A percentile compares a stretch with the other conserved stretches of the same genome.
phyloP scores from a whole-genome alignment of 2,797 vertebrate species.

The Orestias chungarensis region DNA sequence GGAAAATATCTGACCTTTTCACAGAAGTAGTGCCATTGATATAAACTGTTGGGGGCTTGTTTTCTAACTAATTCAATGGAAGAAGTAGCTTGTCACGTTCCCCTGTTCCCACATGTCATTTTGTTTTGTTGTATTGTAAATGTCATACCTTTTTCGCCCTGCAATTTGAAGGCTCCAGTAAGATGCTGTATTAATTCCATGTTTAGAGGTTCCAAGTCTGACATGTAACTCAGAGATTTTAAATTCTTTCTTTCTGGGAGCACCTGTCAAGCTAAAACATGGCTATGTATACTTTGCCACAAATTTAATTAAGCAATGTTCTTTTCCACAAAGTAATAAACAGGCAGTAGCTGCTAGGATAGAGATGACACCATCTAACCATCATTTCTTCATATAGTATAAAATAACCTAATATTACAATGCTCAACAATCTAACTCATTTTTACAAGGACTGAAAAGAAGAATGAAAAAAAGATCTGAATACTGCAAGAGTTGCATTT shows the following conservation, averaged over 20 bases:
- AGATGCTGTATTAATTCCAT: background rate
- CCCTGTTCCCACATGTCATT: too few species aligned
- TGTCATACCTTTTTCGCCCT: background rate
- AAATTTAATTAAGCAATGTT: background rate
- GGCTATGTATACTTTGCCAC: background rate
- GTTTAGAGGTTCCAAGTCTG: background rate
- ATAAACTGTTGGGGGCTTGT: background rate
- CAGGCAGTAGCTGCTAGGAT: background rate
- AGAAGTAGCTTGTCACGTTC: background rate
- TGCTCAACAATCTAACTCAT: background rate
- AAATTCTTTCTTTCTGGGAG: background rate
- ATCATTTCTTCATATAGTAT: background rate
- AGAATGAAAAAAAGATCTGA: background rate
- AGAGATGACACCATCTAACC: background rate
- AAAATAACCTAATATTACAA: background rate
- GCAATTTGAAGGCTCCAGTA: background rate
- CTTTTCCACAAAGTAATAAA: background rate
- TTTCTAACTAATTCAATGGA: background rate
- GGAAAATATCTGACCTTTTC: slow-evolving; percentile 8
- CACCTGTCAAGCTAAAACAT: background rate
- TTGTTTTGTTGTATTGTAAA: too few species aligned
- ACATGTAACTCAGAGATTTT: background rate
- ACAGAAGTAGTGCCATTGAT: background rate
- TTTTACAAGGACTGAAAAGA: background rate
- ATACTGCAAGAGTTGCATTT: background rate